Evolutionary conservation across 2,888 invertebrate genomes (phyloP).

Genomic region (Aricia artaxerxes): DNA sequence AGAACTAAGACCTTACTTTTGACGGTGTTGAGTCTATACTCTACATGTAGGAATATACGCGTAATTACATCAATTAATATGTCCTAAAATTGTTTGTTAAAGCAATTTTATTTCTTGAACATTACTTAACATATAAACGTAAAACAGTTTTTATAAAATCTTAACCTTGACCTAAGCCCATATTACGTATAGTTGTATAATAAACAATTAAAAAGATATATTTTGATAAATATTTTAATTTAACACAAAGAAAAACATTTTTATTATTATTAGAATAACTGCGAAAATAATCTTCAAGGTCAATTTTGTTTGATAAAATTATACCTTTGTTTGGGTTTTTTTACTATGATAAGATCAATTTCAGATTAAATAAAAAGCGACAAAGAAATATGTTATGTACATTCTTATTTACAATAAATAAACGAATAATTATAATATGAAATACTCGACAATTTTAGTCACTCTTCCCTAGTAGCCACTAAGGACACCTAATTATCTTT

Average conservation of each 20-base stretch:
- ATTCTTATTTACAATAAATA: too few relatives aligned
- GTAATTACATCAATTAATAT: too few relatives aligned
- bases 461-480: too few relatives aligned
- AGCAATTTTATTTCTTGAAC: too few relatives aligned
- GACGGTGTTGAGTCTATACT: too few relatives aligned
- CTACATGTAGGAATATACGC: too few relatives aligned
- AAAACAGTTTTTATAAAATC: background rate
- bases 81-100: too few relatives aligned
- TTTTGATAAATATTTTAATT: conserved; percentile 3
- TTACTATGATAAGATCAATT: conserved; percentile 6
- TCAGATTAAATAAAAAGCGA: background rate
- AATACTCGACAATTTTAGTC: too few relatives aligned
- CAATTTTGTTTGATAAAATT: conserved; percentile 7
- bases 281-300: conserved; percentile 16
- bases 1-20: too few relatives aligned
- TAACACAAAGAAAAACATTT: background rate
- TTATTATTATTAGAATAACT: conserved; percentile 10
- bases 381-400: background rate
- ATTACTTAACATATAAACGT: background rate
- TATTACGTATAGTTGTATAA: background rate
- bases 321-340: background rate
- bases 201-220: conserved; percentile 10
- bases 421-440: too few relatives aligned
- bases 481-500: too few relatives aligned
- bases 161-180: conserved; percentile 5